phyloP scores from a whole-genome alignment of 1,140 invertebrate genomes.

The Achatina immaculata region DNA sequence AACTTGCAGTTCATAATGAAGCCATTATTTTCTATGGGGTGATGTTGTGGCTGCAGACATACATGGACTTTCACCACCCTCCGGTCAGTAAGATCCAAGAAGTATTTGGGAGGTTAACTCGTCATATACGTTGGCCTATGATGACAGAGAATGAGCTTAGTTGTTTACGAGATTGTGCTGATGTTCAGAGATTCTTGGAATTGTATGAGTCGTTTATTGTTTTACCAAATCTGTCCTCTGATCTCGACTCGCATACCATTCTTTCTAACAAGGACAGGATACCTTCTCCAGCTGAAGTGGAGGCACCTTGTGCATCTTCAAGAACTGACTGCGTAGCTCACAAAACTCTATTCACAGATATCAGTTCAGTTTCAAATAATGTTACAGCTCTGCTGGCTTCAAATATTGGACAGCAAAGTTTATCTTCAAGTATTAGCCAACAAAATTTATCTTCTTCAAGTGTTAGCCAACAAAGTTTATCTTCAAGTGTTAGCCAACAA shows the following conservation, averaged over 20 bases:
- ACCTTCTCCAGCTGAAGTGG: background rate
- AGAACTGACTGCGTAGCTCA: background rate
- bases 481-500: background rate
- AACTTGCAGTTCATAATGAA: slow-evolving; percentile 91
- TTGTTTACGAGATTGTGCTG: slow-evolving; percentile 2
- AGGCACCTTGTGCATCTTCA: background rate
- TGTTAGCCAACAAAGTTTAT: no score
- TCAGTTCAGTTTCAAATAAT: background rate
- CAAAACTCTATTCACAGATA: background rate
- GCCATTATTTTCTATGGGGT: slow-evolving; percentile 84
- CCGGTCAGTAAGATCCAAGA: slow-evolving; percentile 38
- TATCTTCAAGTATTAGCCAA: no score
- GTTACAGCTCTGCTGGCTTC: background rate
- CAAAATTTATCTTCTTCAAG: no score
- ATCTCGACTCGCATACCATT: background rate
- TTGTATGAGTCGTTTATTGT: slow-evolving; percentile 9
- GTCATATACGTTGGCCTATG: slow-evolving; percentile 87
- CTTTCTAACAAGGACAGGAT: background rate
- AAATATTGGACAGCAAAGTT: background rate
- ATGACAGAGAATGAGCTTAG: slow-evolving; percentile 78
- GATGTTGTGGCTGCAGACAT: slow-evolving; percentile 71
- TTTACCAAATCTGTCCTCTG: background rate
- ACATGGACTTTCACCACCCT: slow-evolving; percentile 4
- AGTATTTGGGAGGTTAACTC: slow-evolving; percentile 80
- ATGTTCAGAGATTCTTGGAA: slow-evolving; percentile 29